Evolutionary conservation across 2,797 vertebrate species (phyloP), one percentile per base, ranked within the genome.

Genomic region (Rhyacichthys aspro): DNA sequence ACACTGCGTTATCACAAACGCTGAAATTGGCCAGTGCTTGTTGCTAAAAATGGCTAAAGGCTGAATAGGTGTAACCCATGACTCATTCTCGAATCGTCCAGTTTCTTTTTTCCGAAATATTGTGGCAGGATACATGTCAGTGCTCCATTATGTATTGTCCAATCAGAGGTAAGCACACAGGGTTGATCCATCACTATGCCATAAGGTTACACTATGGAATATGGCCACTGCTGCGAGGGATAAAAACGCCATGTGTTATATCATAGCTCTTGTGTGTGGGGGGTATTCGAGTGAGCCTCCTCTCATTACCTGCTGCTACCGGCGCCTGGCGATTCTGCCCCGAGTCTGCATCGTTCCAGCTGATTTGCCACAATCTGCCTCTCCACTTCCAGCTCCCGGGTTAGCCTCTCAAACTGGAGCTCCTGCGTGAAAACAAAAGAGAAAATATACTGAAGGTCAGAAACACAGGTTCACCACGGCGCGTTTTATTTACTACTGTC

Each of bases 361-460:
- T 99, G 97, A 96, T 94, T 98, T 93, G 96, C 96, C 93, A 98
- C 95, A 93, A 97, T 98, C 93, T 99, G 96, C 91, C 97, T 95
- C 93, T 99, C 97, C 90, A 96, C 96, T 89, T 99, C 97, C 90
- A 99, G 94, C 91, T 99, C 97, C 92, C 95, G 94, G 90, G 97
- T 99, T 89, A 99, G 96, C 79, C 97, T 94, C 85, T 98, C 96
- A 94, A 99, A 99, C 87, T 98, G 97, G 88, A 98, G 96, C 90
- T 98, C 97, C 96, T 98, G 88, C 89, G 81, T 82, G 93, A 34
- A 49, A 55, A 72, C 60, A 83, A 32, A 66, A 85, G 79, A 92
- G 54, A 43, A 38, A 47, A 12, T 57, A 17, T 15, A 43, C 14
- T 38, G 36, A 56, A 60, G 52, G 68, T 71, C 56, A 68, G 55